Percentiles rank a stretch among this genome's conserved stretches.
These are phyloP conservation scores for Aegithalos caudatus DNA, from an alignment of 2,113 vertebrate species.

Conservation along the genomic window DNA sequence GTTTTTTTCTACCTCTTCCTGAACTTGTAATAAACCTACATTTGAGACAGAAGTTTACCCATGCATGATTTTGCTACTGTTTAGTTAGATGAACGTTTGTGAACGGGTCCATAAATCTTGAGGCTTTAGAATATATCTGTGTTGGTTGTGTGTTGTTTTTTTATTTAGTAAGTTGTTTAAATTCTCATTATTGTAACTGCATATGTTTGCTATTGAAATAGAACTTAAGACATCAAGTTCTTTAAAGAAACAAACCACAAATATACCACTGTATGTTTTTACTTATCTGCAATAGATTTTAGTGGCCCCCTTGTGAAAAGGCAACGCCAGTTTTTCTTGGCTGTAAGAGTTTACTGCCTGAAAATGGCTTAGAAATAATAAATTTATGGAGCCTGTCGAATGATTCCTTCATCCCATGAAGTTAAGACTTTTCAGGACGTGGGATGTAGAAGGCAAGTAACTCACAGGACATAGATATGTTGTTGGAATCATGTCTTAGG, in stretches of 20 bases:
- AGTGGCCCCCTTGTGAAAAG: not conserved
- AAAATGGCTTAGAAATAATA: not conserved
- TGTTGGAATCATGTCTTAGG: not conserved
- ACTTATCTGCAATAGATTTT: not conserved
- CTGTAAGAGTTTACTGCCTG: not conserved
- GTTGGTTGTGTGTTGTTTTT: not conserved
- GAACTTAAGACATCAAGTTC: not conserved
- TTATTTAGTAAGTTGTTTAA: not conserved
- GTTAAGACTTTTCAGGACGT: not conserved
- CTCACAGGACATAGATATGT: accelerated
- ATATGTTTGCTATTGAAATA: not conserved
- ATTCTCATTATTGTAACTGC: not conserved
- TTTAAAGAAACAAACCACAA: not conserved
- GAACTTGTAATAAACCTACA: not conserved
- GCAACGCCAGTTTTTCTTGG: not conserved
- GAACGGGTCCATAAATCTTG: not conserved
- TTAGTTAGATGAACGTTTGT: not conserved
- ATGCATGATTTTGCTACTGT: not conserved
- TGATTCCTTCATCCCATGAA: not conserved
- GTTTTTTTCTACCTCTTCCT: not conserved
- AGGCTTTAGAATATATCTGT: not conserved
- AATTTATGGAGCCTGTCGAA: not conserved
- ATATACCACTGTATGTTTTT: not conserved
- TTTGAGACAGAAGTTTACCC: not conserved
- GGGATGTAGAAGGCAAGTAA: not conserved